Percentiles rank a stretch among this genome's conserved stretches.
Evolutionary conservation across 2,888 invertebrate genomes (phyloP).

Genomic region (Hylaea fasciaria): DNA sequence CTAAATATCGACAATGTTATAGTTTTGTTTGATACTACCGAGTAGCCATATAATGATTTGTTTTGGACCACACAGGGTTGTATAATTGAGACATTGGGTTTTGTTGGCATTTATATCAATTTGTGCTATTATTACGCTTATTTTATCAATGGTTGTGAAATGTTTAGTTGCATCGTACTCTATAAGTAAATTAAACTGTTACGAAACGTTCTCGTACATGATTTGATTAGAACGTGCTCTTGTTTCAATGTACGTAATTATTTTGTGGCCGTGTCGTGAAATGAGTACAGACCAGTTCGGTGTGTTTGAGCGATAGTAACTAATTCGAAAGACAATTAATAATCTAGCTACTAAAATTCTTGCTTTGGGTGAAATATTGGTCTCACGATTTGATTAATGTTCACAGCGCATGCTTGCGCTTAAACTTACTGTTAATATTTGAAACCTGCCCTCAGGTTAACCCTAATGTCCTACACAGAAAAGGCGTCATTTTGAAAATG

Average conservation of each 20-base stretch:
- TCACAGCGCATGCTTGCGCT: conserved; percentile 7
- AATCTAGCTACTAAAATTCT: conserved; percentile 18
- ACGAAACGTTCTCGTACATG: conserved; percentile 51
- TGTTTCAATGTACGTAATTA: conserved; percentile 68
- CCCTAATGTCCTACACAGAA: background rate
- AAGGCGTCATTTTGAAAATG: background rate
- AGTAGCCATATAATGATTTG: conserved; percentile 67
- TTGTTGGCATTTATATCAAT: conserved; percentile 61
- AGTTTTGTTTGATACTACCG: conserved; percentile 69
- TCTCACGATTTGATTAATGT: conserved; percentile 20
- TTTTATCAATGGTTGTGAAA: conserved; percentile 54
- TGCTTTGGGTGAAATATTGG: conserved; percentile 21
- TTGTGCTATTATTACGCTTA: conserved; percentile 58
- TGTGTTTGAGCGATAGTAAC: conserved; percentile 27
- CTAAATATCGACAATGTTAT: conserved; percentile 75
- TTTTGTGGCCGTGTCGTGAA: conserved; percentile 61
- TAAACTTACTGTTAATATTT: conserved; percentile 14
- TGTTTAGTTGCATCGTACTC: conserved; percentile 46
- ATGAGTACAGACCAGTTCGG: conserved; percentile 51
- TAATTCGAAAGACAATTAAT: conserved; percentile 29
- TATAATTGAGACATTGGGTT: conserved; percentile 78
- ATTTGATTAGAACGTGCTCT: conserved; percentile 64
- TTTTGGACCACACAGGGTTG: conserved; percentile 74
- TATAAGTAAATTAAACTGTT: conserved; percentile 55
- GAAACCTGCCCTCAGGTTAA: background rate